Percentiles rank a stretch among this genome's conserved stretches.
phyloP scores from a whole-genome alignment of 1,140 invertebrate genomes.

The Anagrus nilaparvatae region DNA sequence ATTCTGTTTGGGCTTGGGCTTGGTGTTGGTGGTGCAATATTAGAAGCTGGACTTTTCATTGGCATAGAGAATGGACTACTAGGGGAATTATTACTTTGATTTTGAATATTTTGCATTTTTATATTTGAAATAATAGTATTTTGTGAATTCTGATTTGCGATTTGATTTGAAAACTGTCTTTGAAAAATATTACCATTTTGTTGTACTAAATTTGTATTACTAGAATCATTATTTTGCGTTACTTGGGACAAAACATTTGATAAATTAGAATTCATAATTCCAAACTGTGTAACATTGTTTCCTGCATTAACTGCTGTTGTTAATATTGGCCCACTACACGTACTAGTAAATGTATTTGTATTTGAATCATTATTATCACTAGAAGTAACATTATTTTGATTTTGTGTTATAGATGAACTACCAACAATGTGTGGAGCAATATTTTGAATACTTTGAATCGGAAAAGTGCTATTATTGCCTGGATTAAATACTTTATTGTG shows the following conservation, averaged over 20 bases:
- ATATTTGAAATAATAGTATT: conserved; percentile 33
- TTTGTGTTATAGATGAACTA: conserved; percentile 28
- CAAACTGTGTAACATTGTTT: conserved; percentile 34
- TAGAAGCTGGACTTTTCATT: conserved; percentile 39
- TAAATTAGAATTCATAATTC: conserved; percentile 36
- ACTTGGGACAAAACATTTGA: conserved; percentile 33
- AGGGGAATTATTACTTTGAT: conserved; percentile 34
- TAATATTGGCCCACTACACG: conserved; percentile 30
- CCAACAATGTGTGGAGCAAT: conserved; percentile 39
- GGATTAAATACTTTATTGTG: conserved; percentile 31
- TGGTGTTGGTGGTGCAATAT: conserved; percentile 40
- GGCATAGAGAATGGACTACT: conserved; percentile 40
- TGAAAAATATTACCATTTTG: conserved; percentile 20
- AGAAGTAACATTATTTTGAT: conserved; percentile 24
- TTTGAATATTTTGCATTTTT: conserved; percentile 38
- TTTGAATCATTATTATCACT: conserved; percentile 25
- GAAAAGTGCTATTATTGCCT: conserved; percentile 27
- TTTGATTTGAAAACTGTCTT: conserved; percentile 28
- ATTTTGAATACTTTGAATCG: conserved; percentile 38
- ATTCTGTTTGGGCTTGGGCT: conserved; percentile 40
- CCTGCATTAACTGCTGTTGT: conserved; percentile 28
- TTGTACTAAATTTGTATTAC: too few species aligned
- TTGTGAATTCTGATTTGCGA: conserved; percentile 15
- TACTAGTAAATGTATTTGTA: conserved; percentile 33
- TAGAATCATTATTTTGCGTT: conserved; percentile 24